Conservation (phyloP, 2,888 invertebrate species). For the Brenthis daphne region DNA sequence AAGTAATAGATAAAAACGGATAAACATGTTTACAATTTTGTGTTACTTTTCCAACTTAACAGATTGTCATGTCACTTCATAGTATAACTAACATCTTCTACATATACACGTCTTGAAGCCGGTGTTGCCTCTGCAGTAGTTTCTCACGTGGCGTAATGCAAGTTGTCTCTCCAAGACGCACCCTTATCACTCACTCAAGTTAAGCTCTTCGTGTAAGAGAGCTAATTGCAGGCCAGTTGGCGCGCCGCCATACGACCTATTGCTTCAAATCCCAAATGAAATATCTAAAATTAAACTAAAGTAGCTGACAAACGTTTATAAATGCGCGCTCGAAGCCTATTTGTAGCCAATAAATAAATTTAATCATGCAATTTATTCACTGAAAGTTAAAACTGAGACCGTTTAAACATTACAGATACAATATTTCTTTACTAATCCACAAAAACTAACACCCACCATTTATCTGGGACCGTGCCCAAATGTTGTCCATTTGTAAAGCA, state of each 20-base stretch:
- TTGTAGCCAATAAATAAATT: conserved; percentile 30
- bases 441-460: conserved; percentile 36
- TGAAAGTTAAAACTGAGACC: conserved; percentile 24
- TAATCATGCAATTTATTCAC: conserved; percentile 31
- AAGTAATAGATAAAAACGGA: too few species aligned
- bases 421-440: conserved; percentile 36
- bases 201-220: neutral
- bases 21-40: conserved; percentile 1
- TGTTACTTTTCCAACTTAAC: neutral
- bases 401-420: conserved; percentile 32
- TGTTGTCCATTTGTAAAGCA: conserved; percentile 39
- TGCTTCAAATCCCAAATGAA: neutral
- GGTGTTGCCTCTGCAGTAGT: neutral
- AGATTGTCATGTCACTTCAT: neutral
- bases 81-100: neutral
- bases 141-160: neutral
- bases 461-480: conserved; percentile 32
- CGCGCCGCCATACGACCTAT: neutral
- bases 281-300: neutral
- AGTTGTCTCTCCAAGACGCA: conserved; percentile 1
- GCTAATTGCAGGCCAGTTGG: neutral
- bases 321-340: conserved; percentile 8
- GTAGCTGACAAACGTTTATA: neutral
- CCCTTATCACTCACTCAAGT: conserved; percentile 4
- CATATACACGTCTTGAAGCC: neutral